A percentile compares a stretch with the other conserved stretches of the same genome.
phyloP scores from a whole-genome alignment of 1,140 invertebrate species.

The Steinernema khuongi region DNA sequence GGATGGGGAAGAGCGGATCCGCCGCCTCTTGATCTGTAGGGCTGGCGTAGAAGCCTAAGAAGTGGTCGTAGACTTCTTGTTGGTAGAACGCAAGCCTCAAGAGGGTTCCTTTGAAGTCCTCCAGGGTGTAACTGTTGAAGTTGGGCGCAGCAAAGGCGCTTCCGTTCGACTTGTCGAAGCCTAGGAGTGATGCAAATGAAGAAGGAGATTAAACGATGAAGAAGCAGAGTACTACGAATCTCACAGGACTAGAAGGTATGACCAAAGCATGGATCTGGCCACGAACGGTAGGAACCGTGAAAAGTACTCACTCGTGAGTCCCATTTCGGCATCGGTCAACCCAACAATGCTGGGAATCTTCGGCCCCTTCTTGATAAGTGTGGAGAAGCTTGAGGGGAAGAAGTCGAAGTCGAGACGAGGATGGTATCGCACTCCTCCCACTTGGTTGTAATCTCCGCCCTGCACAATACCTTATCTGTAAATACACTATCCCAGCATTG shows the following conservation, averaged over 20 bases:
- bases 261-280: neutral
- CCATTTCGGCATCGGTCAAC: slow-evolving; percentile 32
- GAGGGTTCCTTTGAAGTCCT: neutral
- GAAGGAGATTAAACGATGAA: slow-evolving; percentile 16
- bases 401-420: slow-evolving; percentile 35
- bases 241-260: no score
- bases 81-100: slow-evolving; percentile 5
- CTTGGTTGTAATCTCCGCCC: slow-evolving; percentile 7
- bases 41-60: neutral
- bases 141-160: neutral
- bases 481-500: neutral
- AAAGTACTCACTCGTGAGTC: slow-evolving; percentile 24
- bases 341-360: slow-evolving; percentile 31
- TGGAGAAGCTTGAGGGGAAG: slow-evolving; percentile 20
- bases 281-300: neutral
- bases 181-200: no score
- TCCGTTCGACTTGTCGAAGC: slow-evolving; percentile 2
- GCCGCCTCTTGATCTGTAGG: slow-evolving; percentile 6
- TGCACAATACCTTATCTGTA: slow-evolving; percentile 6
- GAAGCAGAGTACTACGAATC: no score
- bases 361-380: slow-evolving; percentile 23
- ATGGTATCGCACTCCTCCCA: slow-evolving; percentile 13
- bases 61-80: neutral
- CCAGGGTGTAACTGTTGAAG: neutral
- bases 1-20: slow-evolving; percentile 14